Evolutionary conservation across 2,888 invertebrate species (phyloP), one percentile per base, ranked within the genome.

Genomic region (Leucophenga maculata): DNA sequence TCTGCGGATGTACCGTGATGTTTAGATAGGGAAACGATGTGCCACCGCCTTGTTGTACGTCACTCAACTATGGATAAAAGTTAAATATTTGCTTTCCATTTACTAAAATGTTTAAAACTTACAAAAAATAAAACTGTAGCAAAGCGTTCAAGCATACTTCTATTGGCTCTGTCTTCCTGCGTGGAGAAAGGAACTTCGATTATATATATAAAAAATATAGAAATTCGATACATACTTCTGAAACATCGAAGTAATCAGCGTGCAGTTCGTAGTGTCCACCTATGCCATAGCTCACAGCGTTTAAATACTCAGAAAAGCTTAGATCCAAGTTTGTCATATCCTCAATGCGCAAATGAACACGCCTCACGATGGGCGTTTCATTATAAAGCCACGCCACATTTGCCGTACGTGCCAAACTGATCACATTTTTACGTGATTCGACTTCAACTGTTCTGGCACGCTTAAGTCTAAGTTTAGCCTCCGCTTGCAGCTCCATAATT

Each of bases 11-110:
- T 69, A 98, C 89, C 39, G 95, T 92, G 54, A 95, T 91, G 6
- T 94, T 93, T 18, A 97, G 90, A 76, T 93, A 91, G 0, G 97
- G 96, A 89, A 98, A 98, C 20, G 97, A 98, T 0, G 98, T 98
- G 3, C 96, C 97, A 20, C 98, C 98, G 1, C 98, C 98, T 87
- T 96, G 96, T 44, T 94, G 92, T 14, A 98, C 98, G 85, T 97
- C 96, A 71, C 94, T 94, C 95, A 98, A 95, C 97, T 97, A 78
- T 71, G 87, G 1, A 3, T 32, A 39, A 6, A 20, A 31, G 3
- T n/a, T 65, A 18, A 8, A 50, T 8, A 39, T 44, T 13, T 31
- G 16, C 9, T 16, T 16, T 0, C n/a, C 18, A 18, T 16, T 52
- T 26, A n/a, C 14, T 1, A 14, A 13, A 22, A 14, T 39, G 31